A percentile compares a stretch with the other conserved stretches of the same genome.
phyloP scores from a whole-genome alignment of 2,797 vertebrate species.

The Microctenopoma steveboyesi region DNA sequence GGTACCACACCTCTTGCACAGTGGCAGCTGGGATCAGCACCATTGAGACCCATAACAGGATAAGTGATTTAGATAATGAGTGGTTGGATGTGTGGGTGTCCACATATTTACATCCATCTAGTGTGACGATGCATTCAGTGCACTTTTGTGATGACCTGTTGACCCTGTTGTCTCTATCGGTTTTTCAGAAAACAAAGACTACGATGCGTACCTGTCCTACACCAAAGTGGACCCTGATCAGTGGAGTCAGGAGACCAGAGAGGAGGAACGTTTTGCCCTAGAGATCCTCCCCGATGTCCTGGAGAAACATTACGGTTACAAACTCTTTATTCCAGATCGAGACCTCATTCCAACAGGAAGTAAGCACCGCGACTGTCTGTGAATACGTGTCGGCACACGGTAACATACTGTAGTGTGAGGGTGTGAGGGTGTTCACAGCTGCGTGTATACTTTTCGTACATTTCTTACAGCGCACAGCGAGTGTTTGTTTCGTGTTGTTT shows the following conservation, averaged over 20 bases:
- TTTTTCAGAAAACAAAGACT: constrained; percentile 93
- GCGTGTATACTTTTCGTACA: constrained; percentile 14
- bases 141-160: not conserved
- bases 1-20: too few species aligned
- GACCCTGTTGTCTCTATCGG: not conserved
- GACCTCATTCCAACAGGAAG: constrained; percentile 99
- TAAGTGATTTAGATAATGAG: too few species aligned
- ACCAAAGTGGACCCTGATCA: constrained; percentile 99
- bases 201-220: constrained; percentile 97
- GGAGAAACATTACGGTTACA: constrained; percentile 99
- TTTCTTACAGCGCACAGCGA: constrained; percentile 15
- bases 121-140: not conserved
- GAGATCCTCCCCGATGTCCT: constrained; percentile 98
- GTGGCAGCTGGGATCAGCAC: too few species aligned
- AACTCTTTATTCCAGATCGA: constrained; percentile 97
- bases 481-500: constrained; percentile 43
- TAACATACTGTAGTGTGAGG: not conserved
- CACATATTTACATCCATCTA: not conserved
- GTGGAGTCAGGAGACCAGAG: constrained; percentile 97
- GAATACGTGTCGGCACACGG: not conserved
- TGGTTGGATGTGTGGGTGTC: not conserved
- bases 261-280: constrained; percentile 97
- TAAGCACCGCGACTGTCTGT: constrained; percentile 71
- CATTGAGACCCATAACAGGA: too few species aligned
- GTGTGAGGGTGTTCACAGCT: not conserved